Percentiles rank a stretch among this genome's conserved stretches.
Conservation (phyloP, 2,113 vertebrate species). For the Serinus canaria region DNA sequence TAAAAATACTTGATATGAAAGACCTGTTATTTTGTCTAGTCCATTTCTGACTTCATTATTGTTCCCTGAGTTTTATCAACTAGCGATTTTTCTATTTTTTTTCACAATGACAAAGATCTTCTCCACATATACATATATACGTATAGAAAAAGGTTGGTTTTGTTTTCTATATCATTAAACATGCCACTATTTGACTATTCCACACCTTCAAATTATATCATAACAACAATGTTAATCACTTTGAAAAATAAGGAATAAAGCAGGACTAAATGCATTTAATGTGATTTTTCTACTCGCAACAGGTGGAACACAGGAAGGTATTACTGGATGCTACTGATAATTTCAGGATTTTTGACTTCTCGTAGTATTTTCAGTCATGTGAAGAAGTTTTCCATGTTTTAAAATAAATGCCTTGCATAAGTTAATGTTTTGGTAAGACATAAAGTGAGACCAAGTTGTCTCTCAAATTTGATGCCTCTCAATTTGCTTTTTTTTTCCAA, state of each 20-base stretch:
- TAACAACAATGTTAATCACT: background rate
- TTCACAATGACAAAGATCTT: background rate
- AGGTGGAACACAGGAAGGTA: background rate
- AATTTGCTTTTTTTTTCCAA: background rate
- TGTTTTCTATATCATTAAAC: background rate
- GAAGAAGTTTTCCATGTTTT: background rate
- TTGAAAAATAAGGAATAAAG: background rate
- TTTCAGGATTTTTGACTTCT: background rate
- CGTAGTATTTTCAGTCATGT: background rate
- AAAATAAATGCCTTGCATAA: background rate
- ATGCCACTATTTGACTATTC: background rate
- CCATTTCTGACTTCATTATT: background rate
- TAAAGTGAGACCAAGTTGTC: background rate
- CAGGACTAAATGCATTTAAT: background rate
- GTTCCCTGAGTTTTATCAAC: background rate
- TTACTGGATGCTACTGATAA: background rate
- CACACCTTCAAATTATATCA: background rate
- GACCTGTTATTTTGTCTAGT: background rate
- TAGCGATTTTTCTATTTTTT: background rate
- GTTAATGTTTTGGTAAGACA: background rate
- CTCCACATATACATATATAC: background rate
- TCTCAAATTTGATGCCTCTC: background rate
- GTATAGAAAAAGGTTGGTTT: background rate
- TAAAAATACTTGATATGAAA: background rate
- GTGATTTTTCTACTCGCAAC: background rate